A percentile compares a stretch with the other conserved stretches of the same genome.
Conservation (phyloP, 2,888 invertebrate genomes). For the Melanotus villosus region DNA sequence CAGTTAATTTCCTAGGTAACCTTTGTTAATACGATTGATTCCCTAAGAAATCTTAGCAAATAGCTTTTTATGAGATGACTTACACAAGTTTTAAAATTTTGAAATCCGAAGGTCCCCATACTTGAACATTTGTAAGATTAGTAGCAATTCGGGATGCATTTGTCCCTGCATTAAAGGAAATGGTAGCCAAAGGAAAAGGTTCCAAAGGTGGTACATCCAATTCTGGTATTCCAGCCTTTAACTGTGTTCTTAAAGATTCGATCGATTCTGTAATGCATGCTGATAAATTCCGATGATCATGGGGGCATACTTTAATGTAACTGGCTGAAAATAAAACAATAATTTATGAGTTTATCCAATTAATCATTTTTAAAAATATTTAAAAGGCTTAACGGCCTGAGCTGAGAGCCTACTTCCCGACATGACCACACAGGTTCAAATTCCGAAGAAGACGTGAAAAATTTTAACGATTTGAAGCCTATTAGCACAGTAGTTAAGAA, state of each 20-base stretch:
- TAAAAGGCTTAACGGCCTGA: no score
- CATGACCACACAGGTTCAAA: no score
- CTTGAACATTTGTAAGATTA: slow-evolving; percentile 22
- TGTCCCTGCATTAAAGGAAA: slow-evolving; percentile 13
- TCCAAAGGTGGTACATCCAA: slow-evolving; percentile 31
- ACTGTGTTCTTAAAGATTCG: background rate
- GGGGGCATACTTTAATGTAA: slow-evolving; percentile 35
- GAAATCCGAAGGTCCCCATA: slow-evolving; percentile 22
- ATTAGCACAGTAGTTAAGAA: no score
- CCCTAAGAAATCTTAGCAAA: background rate
- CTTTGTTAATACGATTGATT: background rate
- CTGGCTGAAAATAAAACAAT: slow-evolving; percentile 24
- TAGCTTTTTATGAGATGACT: no score
- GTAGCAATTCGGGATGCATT: slow-evolving; percentile 28
- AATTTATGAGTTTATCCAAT: no score
- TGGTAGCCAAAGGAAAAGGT: slow-evolving; percentile 23
- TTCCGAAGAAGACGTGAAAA: no score
- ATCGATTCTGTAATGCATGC: slow-evolving; percentile 31
- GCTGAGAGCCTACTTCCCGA: no score
- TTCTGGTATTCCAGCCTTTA: slow-evolving; percentile 30
- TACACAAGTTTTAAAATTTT: slow-evolving; percentile 31
- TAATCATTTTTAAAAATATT: no score
- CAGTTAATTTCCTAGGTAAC: background rate
- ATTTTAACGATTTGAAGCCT: no score
- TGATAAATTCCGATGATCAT: slow-evolving; percentile 19